These are phyloP conservation scores for rat (Rattus norvegicus) DNA, from an alignment of 2,113 vertebrate species.

Conservation along the genomic window DNA sequence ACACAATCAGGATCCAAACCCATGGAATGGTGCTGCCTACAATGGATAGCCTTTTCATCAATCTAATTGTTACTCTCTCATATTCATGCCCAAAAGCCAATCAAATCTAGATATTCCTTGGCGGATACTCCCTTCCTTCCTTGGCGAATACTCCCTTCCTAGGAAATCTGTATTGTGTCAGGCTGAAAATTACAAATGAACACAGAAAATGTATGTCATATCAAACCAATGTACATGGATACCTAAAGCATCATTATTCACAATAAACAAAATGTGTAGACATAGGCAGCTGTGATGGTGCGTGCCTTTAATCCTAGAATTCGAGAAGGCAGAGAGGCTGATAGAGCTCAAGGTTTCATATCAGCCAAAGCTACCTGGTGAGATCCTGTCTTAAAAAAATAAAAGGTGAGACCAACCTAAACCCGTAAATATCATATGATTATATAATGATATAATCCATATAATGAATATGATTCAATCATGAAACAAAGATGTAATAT, in stretches of 20 bases:
- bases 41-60: too few species aligned
- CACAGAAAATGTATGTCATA: background rate
- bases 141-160: background rate
- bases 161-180: background rate
- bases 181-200: background rate
- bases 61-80: background rate
- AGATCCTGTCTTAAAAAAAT: background rate
- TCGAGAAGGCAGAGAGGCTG: background rate
- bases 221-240: background rate
- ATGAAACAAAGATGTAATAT: background rate
- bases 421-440: background rate
- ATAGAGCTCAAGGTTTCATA: background rate
- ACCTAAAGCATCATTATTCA: background rate
- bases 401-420: background rate
- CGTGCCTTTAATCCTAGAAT: background rate
- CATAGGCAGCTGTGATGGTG: background rate
- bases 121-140: background rate
- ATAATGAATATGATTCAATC: background rate
- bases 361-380: background rate
- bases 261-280: background rate
- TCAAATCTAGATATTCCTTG: background rate
- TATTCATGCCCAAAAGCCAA: background rate
- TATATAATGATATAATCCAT: background rate
- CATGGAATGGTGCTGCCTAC: too few species aligned
- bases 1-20: background rate